Evolutionary conservation across 1,140 invertebrate species (phyloP).

Genomic region (Aricia agestis): DNA sequence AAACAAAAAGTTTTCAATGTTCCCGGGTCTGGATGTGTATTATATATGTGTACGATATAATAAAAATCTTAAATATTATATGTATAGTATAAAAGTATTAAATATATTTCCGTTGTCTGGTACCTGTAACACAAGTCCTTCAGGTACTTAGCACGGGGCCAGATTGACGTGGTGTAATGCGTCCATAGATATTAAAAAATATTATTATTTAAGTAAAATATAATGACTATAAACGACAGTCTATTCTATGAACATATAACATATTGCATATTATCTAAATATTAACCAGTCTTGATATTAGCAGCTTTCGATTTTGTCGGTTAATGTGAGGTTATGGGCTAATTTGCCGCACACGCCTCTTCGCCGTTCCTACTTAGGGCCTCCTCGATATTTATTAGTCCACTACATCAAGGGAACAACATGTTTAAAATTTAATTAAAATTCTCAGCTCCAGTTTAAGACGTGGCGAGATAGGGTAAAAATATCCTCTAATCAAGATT

Average conservation of each 20-base stretch:
- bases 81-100: no score
- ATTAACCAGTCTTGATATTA: background rate
- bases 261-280: background rate
- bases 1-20: no score
- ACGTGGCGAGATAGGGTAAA: background rate
- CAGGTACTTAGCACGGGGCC: no score
- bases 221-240: background rate
- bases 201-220: background rate
- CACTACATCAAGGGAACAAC: constrained; percentile 18
- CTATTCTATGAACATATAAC: background rate
- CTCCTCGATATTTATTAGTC: constrained; percentile 22
- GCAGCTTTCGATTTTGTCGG: background rate
- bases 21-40: no score
- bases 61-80: no score
- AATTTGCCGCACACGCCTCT: constrained; percentile 34
- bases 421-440: constrained; percentile 12
- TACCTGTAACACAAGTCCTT: no score
- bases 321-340: constrained; percentile 19
- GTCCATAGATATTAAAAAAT: no score
- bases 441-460: constrained; percentile 6
- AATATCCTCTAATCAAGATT: background rate
- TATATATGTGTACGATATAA: no score
- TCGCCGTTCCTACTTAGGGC: constrained; percentile 27
- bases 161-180: no score
- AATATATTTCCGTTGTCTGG: no score